Base-by-base conservation (phyloP, 2,797 vertebrate species). In the Aplochiton taeniatus region DNA sequence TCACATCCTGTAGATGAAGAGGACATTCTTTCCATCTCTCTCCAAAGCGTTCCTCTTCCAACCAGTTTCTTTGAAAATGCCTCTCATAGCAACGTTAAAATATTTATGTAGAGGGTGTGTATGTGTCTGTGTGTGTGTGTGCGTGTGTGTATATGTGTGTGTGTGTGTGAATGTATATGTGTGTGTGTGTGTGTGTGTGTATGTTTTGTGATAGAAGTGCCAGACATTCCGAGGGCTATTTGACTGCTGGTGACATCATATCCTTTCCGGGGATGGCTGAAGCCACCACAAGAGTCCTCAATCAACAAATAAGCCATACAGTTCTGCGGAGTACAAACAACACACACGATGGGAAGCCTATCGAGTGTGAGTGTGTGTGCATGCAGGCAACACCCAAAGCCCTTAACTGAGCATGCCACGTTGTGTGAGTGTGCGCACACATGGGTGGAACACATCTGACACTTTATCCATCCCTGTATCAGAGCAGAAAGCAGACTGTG, bases 381-480 rank as follows among this genome's bases (percentile, higher is more conserved):
- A 43, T 42, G 41, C 54, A n/a, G n/a, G 9, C 31, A 31, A 6
- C 31, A 31, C 31, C 54, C 54, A 18, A 13, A 6, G 7, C 31
- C 54, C 54, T 41, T 57, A 41, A 57, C 42, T 42, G 54, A 42
- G 54, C 31, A 10, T 17, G 52, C 52, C 19, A 17, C 17, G 10
- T 54, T 54, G 20, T 54, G 58, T 31, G 47, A 19, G 11, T 7
- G 1, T n/a, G n/a, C n/a, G n/a, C n/a, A n/a, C n/a, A n/a, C n/a
- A n/a, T n/a, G 43, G 52, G 45, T 65, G 6, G 58, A 73, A 66
- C 57, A 73, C 69, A 79, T 72, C 68, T 73, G 51, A 61, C 67
- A 57, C 51, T 60, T 55, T 11, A 57, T 61, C 52, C 8, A 54
- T 63, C 66, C 66, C 19, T 65, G 61, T 57, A 62, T 60, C 19